phyloP scores from a whole-genome alignment of 2,888 invertebrate species.

The Emmelina monodactyla region DNA sequence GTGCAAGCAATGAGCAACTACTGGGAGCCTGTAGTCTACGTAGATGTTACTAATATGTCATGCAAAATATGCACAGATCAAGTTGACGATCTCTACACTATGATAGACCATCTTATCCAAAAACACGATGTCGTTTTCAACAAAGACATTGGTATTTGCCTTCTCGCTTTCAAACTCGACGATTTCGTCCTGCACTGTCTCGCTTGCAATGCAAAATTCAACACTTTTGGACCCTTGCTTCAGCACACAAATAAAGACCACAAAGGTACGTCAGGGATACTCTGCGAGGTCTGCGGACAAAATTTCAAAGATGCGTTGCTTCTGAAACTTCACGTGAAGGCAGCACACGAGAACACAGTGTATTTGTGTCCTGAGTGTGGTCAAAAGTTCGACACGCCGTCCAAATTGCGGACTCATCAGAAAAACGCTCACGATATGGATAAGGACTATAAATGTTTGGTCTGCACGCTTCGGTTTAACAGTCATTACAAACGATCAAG shows the following conservation, averaged over 20 bases:
- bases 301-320: constrained; percentile 45
- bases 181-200: constrained; percentile 40
- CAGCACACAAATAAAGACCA: constrained; percentile 54
- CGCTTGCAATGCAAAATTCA: constrained; percentile 41
- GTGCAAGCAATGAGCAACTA: constrained; percentile 47
- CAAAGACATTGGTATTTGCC: constrained; percentile 46
- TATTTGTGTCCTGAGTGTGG: constrained; percentile 47
- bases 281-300: constrained; percentile 52
- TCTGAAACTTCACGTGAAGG: constrained; percentile 38
- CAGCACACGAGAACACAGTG: constrained; percentile 40
- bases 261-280: constrained; percentile 44
- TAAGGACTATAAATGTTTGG: constrained; percentile 52
- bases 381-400: constrained; percentile 52
- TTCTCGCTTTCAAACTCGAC: constrained; percentile 49
- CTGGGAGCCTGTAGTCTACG: constrained; percentile 50
- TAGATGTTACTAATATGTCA: constrained; percentile 38
- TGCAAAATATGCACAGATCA: constrained; percentile 40
- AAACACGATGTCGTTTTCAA: constrained; percentile 39
- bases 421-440: constrained; percentile 46
- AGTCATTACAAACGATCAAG: constrained; percentile 46
- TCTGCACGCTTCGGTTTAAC: constrained; percentile 42
- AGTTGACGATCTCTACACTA: constrained; percentile 35
- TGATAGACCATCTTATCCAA: constrained; percentile 41
- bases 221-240: constrained; percentile 45
- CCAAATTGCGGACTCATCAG: constrained; percentile 56